Conservation (phyloP, 2,888 invertebrate species). For the Drosophila incognita region DNA sequence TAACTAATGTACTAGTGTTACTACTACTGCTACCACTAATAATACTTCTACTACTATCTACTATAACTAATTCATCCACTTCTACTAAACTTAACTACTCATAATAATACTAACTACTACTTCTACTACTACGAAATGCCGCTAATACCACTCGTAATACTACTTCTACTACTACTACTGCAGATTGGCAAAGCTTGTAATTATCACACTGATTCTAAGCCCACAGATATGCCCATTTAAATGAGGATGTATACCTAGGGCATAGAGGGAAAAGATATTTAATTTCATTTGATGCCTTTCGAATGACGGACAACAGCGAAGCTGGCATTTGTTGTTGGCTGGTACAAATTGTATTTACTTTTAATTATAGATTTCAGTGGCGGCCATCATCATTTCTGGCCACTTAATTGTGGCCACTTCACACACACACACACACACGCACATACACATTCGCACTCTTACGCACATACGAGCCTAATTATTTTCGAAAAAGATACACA, state of each 20-base stretch:
- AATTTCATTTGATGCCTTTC: conserved; percentile 44
- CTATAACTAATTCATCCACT: not conserved
- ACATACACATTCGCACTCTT: not conserved
- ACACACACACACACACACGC: conserved; percentile 8
- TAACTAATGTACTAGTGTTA: not conserved
- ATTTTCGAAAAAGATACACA: conserved; percentile 47
- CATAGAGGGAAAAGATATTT: conserved; percentile 1
- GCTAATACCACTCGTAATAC: not conserved
- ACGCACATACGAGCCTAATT: conserved; percentile 31
- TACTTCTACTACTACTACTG: not conserved
- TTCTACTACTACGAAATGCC: not conserved
- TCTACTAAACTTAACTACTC: not conserved
- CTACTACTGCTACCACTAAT: not conserved
- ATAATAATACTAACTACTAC: not conserved
- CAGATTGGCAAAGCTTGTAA: not conserved
- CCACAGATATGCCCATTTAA: not conserved
- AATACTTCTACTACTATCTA: not conserved
- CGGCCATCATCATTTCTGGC: conserved; percentile 41
- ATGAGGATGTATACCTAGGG: not conserved
- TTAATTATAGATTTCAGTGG: conserved; percentile 62
- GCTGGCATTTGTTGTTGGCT: conserved; percentile 11
- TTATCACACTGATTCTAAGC: not conserved
- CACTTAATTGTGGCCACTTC: conserved; percentile 56
- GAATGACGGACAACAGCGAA: conserved; percentile 5
- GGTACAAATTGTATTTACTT: conserved; percentile 40